Percentiles rank a stretch among this genome's conserved stretches.
Evolutionary conservation across 2,888 invertebrate species (phyloP).

Genomic region (Quadroppia sp.): DNA sequence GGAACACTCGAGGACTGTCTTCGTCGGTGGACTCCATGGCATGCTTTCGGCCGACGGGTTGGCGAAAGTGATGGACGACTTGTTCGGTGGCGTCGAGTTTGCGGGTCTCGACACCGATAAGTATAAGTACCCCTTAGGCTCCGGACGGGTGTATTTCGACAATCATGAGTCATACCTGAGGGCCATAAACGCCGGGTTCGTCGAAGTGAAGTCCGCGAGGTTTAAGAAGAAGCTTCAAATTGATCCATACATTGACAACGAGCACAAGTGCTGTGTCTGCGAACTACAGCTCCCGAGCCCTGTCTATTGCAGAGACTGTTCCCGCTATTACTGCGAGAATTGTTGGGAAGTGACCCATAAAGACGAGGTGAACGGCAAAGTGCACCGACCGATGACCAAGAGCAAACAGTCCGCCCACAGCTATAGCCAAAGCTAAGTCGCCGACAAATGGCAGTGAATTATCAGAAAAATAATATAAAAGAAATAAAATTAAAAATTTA

Average conservation of each 20-base stretch:
- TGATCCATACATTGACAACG: constrained; percentile 96
- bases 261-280: constrained; percentile 74
- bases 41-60: constrained; percentile 92
- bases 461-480: too few species aligned
- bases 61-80: constrained; percentile 88
- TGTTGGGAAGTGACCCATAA: constrained; percentile 90
- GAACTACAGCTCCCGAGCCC: constrained; percentile 90
- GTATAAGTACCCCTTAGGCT: constrained; percentile 94
- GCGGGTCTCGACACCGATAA: constrained; percentile 95
- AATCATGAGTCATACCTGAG: constrained; percentile 86
- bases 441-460: too few species aligned
- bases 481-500: too few species aligned
- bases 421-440: too few species aligned
- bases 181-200: constrained; percentile 87
- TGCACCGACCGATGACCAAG: constrained; percentile 74
- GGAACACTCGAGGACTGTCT: constrained; percentile 88
- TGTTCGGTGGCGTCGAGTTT: constrained; percentile 92
- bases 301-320: constrained; percentile 89
- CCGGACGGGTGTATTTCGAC: constrained; percentile 92
- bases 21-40: constrained; percentile 90
- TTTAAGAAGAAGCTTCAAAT: constrained; percentile 96
- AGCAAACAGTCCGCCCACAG: constrained; percentile 48
- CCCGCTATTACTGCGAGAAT: constrained; percentile 87
- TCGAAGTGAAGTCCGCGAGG: constrained; percentile 86
- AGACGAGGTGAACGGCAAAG: constrained; percentile 61